phyloP scores from a whole-genome alignment of 2,113 vertebrate species.

The Protobothrops flavoviridis region DNA sequence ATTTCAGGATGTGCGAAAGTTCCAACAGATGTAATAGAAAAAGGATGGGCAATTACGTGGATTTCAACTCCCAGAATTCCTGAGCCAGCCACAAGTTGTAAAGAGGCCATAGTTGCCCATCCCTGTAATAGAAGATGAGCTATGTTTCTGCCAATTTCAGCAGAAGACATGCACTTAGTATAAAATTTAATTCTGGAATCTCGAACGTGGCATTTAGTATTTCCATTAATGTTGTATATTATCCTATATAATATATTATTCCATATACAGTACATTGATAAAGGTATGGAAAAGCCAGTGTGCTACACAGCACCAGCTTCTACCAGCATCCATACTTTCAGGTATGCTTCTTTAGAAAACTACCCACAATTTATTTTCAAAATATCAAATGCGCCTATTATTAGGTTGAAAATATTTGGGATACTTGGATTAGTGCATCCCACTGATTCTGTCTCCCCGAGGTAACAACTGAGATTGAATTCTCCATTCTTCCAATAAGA shows the following conservation, averaged over 20 bases:
- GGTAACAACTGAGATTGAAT: background rate
- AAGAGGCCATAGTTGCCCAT: background rate
- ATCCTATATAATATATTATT: no score
- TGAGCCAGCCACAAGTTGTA: background rate
- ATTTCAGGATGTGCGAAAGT: background rate
- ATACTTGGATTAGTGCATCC: background rate
- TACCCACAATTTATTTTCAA: background rate
- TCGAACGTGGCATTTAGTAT: background rate
- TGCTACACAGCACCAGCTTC: background rate
- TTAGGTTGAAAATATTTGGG: background rate
- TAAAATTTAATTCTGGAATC: background rate
- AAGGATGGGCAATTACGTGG: no score
- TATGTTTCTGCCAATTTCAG: background rate
- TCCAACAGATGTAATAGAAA: background rate
- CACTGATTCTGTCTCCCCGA: background rate
- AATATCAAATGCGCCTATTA: background rate
- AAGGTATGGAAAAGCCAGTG: background rate
- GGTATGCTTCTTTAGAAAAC: no score
- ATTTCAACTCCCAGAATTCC: background rate
- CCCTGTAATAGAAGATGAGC: background rate
- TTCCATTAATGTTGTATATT: no score
- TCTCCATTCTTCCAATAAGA: background rate
- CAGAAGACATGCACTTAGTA: background rate
- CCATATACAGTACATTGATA: no score
- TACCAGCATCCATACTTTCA: background rate